Evolutionary conservation across 2,888 invertebrate genomes (phyloP), one percentile per base, ranked within the genome.

Genomic region (Hymenopus coronatus): DNA sequence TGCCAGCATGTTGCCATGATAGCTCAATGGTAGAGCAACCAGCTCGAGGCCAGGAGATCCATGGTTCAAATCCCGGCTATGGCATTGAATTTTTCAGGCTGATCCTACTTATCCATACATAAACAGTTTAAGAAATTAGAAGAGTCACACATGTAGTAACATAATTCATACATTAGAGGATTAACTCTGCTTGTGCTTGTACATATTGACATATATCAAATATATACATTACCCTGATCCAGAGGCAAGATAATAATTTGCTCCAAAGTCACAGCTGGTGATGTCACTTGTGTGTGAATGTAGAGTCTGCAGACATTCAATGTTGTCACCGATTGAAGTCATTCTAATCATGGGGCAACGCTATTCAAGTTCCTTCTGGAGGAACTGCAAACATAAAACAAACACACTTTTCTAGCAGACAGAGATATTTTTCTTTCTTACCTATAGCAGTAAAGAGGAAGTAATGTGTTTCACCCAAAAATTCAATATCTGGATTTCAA

Each of bases 181-280:
- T 28, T 25, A n/a, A n/a, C 27, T 28, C 85, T 4, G 2, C 27
- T 3, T 28, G n/a, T 84, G 20, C 25, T 28, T 33, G 4, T 85
- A 85, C 25, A 91, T 92, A n/a, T n/a, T n/a, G n/a, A n/a, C n/a
- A n/a, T n/a, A n/a, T n/a, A n/a, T n/a, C n/a, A n/a, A n/a, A n/a
- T n/a, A 12, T 40, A 40, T 40, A 40, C 40, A 12, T 93, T 93
- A 96, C 96, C 96, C 95, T n/a, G 96, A 96, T 90, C 95, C 96
- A 70, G 95, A 95, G 82, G 95, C 94, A 88, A 96, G 92, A 28
- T 95, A 93, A 91, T 94, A 95, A 92, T 94, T 93, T 30, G 93
- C 93, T 88, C 95, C 94, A 92, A 96, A 96, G 92, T 96, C 96
- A 91, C 96, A 95, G 91, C 94, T 94, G 86, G 95, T 96, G 87